Evolutionary conservation across 2,113 vertebrate genomes (phyloP), one percentile per base, ranked within the genome.

Genomic region (Myiozetetes cayanensis): DNA sequence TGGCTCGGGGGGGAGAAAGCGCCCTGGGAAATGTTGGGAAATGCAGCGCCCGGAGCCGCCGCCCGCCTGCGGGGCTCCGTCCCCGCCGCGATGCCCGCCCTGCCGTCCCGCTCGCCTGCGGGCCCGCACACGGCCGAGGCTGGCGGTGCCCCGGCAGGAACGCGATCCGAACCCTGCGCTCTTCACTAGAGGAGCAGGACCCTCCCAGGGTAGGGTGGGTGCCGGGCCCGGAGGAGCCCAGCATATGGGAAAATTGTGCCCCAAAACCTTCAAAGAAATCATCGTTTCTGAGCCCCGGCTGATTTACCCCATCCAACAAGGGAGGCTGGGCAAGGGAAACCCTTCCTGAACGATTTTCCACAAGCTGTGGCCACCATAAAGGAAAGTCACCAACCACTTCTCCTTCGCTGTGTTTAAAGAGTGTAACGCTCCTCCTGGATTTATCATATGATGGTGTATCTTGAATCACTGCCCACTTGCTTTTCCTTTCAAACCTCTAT

Each of bases 231-330:
- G 19, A 3, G 18, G 37, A 27, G 39, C 53, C 30, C 37, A 2
- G 23, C 14, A 1, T 17, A 0, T 25, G 1, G 8, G 16, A 2
- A 14, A 39, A 13, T 20, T 28, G 10, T 4, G 22, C 49, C 39
- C 39, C 47, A 3, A 68, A 49, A 44, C 56, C 56, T 19, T 27
- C 3, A 3, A 23, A 20, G 14, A 20, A 39, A 44, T 4, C 1
- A 1, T 2, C 6, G 1, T 18, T 56, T 21, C 33, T 20, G 39
- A 78, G 25, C 28, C 10, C 44, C 43, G 1, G 28, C 1, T 7
- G 31, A 14, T 77, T 43, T 7, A 28, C 35, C 8, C 44, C 1
- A 5, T 17, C 62, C 18, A 1, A 8, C 18, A 1, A 8, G 37
- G 41, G 43, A 65, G 52, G 23, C 21, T 27, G 90, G 62, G 70